A percentile compares a stretch with the other conserved stretches of the same genome.
phyloP scores from a whole-genome alignment of 2,797 vertebrate genomes.

The Microcaecilia unicolor region DNA sequence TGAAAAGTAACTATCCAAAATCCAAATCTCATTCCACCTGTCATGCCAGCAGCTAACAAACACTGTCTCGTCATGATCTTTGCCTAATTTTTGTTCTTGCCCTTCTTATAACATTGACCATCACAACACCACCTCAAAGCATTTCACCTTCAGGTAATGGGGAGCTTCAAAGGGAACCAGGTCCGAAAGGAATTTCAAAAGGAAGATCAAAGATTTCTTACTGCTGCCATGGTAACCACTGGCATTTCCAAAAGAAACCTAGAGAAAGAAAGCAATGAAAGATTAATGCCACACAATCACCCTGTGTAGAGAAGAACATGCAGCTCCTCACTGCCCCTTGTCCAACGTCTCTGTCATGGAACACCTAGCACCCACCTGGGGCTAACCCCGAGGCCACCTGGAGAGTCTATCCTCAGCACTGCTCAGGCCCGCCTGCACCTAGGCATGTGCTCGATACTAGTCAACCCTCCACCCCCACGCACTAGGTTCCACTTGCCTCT shows the following conservation, averaged over 20 bases:
- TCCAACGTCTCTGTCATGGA: too few relatives aligned
- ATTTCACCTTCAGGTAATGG: slow-evolving; percentile 76
- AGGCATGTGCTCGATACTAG: too few relatives aligned
- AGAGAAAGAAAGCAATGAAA: neutral
- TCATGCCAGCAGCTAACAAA: neutral
- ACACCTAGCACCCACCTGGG: too few relatives aligned
- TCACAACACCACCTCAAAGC: neutral
- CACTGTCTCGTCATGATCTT: neutral
- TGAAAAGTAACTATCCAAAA: too few relatives aligned
- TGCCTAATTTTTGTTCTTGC: neutral
- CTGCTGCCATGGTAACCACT: slow-evolving; percentile 59
- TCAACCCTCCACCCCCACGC: too few relatives aligned
- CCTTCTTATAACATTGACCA: neutral
- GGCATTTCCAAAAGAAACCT: slow-evolving; percentile 71
- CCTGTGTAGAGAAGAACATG: too few relatives aligned
- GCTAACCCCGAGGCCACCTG: too few relatives aligned
- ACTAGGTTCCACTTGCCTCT: too few relatives aligned
- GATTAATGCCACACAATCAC: too few relatives aligned
- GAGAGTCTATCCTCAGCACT: too few relatives aligned
- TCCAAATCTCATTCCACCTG: neutral
- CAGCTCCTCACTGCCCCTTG: too few relatives aligned
- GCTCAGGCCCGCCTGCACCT: too few relatives aligned
- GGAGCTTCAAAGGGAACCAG: slow-evolving; percentile 83
- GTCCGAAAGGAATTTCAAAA: slow-evolving; percentile 88
- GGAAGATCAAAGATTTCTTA: slow-evolving; percentile 83